Percentiles rank a stretch among this genome's conserved stretches.
Evolutionary conservation across 2,797 vertebrate species (phyloP).

Genomic region (Molothrus aeneus): DNA sequence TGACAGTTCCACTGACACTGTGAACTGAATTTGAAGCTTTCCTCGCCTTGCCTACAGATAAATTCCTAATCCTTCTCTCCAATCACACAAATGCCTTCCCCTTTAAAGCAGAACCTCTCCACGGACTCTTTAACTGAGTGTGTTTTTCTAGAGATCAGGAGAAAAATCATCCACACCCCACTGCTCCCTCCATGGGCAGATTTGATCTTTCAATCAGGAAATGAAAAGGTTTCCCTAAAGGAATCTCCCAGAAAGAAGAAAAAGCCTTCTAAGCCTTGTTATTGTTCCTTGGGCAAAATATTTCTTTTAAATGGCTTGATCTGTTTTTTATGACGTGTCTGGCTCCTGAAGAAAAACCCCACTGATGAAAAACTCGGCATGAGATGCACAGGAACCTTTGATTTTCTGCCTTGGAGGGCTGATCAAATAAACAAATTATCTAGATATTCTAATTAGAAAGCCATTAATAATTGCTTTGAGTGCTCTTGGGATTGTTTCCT

Average conservation of each 20-base stretch:
- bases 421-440: neutral
- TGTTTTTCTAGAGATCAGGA: slow-evolving; percentile 17
- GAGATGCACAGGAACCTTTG: neutral
- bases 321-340: neutral
- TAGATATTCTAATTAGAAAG: slow-evolving; percentile 23
- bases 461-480: slow-evolving; percentile 26
- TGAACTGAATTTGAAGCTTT: neutral
- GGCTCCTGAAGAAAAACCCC: neutral
- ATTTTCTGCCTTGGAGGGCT: neutral
- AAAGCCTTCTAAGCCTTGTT: slow-evolving; percentile 2
- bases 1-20: neutral
- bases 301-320: slow-evolving; percentile 10
- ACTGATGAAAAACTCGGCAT: neutral
- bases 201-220: slow-evolving; percentile 35
- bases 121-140: neutral
- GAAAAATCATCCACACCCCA: neutral
- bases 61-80: slow-evolving; percentile 3
- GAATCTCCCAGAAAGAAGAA: slow-evolving; percentile 20
- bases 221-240: slow-evolving; percentile 51
- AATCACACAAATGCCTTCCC: neutral
- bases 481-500: neutral
- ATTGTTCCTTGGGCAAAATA: slow-evolving; percentile 35
- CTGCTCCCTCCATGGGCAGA: slow-evolving; percentile 29
- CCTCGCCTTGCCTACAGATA: neutral
- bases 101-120: neutral